Percentiles rank a stretch among this genome's conserved stretches.
Conservation (phyloP, 1,140 invertebrate species). For the Drosophila orosa region DNA sequence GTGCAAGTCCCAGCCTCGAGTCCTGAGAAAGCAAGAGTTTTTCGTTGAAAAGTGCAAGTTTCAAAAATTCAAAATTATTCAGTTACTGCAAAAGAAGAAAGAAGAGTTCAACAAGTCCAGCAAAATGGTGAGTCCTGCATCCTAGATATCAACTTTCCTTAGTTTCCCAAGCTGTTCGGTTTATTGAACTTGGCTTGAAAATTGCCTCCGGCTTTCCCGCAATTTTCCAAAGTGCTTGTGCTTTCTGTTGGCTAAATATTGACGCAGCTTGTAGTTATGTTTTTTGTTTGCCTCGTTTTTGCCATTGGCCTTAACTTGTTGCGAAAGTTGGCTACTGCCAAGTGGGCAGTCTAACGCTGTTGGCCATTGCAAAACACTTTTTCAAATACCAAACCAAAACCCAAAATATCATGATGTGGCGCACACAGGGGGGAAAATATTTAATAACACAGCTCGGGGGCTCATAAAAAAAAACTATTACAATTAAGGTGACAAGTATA, state of each 20-base stretch:
- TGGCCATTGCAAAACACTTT: constrained; percentile 56
- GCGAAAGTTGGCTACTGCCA: constrained; percentile 77
- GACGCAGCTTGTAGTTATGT: constrained; percentile 33
- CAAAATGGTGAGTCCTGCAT: constrained; percentile 55
- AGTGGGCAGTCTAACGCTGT: constrained; percentile 51
- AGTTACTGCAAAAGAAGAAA: constrained; percentile 3
- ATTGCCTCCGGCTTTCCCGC: constrained; percentile 22
- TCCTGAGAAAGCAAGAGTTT: constrained; percentile 28
- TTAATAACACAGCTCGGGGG: constrained; percentile 11
- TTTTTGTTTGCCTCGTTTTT: constrained; percentile 26
- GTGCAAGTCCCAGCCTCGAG: constrained; percentile 36
- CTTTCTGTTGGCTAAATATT: constrained; percentile 30
- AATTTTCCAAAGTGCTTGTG: constrained; percentile 32
- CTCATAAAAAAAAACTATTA: constrained; percentile 24
- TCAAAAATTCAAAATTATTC: constrained; percentile 12
- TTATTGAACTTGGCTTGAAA: constrained; percentile 42
- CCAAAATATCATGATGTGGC: constrained; percentile 36
- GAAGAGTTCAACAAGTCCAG: background rate
- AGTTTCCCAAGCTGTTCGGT: constrained; percentile 5
- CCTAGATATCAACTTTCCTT: background rate
- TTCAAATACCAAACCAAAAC: constrained; percentile 38
- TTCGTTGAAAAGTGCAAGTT: constrained; percentile 32
- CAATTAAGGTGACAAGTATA: constrained; percentile 20
- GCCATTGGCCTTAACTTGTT: constrained; percentile 62
- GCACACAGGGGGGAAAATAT: constrained; percentile 20